phyloP scores from a whole-genome alignment of 2,888 invertebrate genomes.

The Physocephala rufipes region DNA sequence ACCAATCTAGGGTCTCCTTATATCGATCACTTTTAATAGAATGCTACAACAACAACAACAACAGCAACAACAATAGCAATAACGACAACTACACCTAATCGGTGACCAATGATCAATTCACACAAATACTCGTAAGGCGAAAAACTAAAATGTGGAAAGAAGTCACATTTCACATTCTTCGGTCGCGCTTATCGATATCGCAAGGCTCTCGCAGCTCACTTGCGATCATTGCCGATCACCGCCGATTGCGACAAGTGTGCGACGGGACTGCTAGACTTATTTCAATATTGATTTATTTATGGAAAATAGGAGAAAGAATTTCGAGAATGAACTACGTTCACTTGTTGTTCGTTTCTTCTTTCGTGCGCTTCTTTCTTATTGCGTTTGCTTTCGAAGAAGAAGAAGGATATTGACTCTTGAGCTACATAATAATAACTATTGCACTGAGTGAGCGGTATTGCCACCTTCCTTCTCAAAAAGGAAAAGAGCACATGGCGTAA shows the following conservation, averaged over 20 bases:
- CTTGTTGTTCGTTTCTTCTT: no score
- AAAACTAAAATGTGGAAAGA: no score
- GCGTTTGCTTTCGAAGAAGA: slow-evolving; percentile 59
- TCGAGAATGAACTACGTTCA: slow-evolving; percentile 35
- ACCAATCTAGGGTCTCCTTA: slow-evolving; percentile 22
- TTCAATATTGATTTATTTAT: slow-evolving; percentile 41
- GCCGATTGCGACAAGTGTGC: neutral
- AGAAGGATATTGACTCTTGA: slow-evolving; percentile 59
- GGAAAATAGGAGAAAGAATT: slow-evolving; percentile 36
- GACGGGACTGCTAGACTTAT: slow-evolving; percentile 17
- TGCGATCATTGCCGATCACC: slow-evolving; percentile 13
- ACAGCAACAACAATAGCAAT: slow-evolving; percentile 6
- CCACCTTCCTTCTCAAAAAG: neutral
- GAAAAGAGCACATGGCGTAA: slow-evolving; percentile 6
- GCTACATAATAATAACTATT: slow-evolving; percentile 36
- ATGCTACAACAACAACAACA: slow-evolving; percentile 19
- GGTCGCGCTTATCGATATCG: slow-evolving; percentile 21
- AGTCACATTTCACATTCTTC: slow-evolving; percentile 31
- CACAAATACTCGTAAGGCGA: neutral
- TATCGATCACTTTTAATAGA: slow-evolving; percentile 33
- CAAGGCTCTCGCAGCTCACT: slow-evolving; percentile 12
- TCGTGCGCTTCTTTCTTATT: slow-evolving; percentile 36
- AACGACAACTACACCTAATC: neutral
- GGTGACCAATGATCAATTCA: neutral
- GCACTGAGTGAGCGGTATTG: slow-evolving; percentile 19